Evolutionary conservation across 1,140 invertebrate species (phyloP), one percentile per base, ranked within the genome.

Genomic region (Drosophila pachea): DNA sequence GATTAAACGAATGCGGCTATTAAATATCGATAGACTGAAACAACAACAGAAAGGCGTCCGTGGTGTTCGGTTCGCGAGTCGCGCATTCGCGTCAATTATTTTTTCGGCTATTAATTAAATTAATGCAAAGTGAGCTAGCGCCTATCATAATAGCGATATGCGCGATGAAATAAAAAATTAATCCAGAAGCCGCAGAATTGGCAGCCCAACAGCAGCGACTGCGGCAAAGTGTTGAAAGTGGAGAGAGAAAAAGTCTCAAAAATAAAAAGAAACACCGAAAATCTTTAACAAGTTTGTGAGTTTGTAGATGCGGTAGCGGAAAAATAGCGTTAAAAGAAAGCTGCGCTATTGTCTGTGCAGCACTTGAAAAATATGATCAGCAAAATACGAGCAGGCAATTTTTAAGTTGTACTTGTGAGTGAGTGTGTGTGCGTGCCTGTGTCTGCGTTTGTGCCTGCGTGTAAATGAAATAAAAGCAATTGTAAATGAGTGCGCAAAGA

Each of bases 201-300:
- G 53, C 53, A 56, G 53, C 29, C 8, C 7, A 52, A 59, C 59
- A 58, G 48, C 52, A 65, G 32, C 60, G 53, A 63, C 60, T 67
- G 76, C 59, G 61, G 68, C 31, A 16, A 78, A 65, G 72, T 59
- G 63, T 61, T 71, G 33, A 68, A 81, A 74, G 69, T 68, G 65
- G 68, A 68, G 56, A 67, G 66, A 63, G 76, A 78, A 78, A 74
- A 74, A 77, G 56, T 68, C 68, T 68, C 58, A 36, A 33, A 33
- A 33, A 22, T 22, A 22, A 52, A 35, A 64, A 68, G 62, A 66
- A 59, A 62, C 47, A 52, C 58, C 68, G 31, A 63, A 63, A 73
- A 69, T 70, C 69, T 54, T 76, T 76, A 84, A 84, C 76, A 73
- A 83, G 76, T 84, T 64, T 84, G 84, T 83, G 49, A 56, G 67